Evolutionary conservation across 2,888 invertebrate genomes (phyloP).

Genomic region (Mayetiola destructor): DNA sequence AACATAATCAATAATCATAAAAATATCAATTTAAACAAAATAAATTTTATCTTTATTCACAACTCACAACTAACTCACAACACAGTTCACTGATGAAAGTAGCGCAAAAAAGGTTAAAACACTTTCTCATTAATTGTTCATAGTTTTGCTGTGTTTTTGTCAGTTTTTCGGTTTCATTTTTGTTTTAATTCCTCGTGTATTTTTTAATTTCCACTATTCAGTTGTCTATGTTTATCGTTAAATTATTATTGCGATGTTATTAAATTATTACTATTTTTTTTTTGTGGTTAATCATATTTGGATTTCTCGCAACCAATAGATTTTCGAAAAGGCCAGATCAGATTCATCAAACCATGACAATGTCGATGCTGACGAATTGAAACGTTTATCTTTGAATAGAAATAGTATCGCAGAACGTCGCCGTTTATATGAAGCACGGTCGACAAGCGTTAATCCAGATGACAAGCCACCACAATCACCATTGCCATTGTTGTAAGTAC

Average conservation of each 20-base stretch:
- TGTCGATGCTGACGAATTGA: conserved; percentile 38
- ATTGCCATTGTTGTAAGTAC: conserved; percentile 44
- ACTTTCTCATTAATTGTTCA: neutral
- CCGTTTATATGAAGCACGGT: conserved; percentile 60
- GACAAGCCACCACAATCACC: conserved; percentile 58
- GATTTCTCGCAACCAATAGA: no score
- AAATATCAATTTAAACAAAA: conserved; percentile 16
- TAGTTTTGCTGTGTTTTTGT: neutral
- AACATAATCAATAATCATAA: neutral
- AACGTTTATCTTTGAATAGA: conserved; percentile 46
- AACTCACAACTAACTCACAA: neutral
- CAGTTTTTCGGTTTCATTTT: neutral
- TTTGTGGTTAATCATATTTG: neutral
- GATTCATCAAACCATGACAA: conserved; percentile 36
- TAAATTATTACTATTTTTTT: neutral
- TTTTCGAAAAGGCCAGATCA: conserved; percentile 32
- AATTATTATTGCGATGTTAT: neutral
- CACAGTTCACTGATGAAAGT: conserved; percentile 13
- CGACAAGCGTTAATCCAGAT: conserved; percentile 52
- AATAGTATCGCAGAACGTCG: conserved; percentile 64
- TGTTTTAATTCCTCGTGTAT: neutral
- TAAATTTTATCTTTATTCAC: conserved; percentile 1
- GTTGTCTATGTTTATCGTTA: neutral
- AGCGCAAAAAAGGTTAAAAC: conserved; percentile 10
- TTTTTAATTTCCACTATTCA: neutral